A percentile compares a stretch with the other conserved stretches of the same genome.
These are phyloP conservation scores for Stictonetta naevosa DNA, from an alignment of 2,113 vertebrate genomes.

Conservation along the genomic window DNA sequence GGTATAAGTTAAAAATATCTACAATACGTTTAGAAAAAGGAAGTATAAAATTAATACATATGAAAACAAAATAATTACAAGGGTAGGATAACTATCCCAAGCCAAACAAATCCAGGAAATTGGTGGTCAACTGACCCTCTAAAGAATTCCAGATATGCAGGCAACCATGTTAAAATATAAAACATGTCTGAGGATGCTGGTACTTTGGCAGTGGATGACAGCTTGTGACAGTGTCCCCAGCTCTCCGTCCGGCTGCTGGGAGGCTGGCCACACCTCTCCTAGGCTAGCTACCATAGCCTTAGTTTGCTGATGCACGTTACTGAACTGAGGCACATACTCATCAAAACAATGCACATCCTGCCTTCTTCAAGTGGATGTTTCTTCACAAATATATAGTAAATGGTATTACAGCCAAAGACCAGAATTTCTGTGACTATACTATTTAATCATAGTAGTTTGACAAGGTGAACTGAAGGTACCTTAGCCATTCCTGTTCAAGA, in stretches of 20 bases:
- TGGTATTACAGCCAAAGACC: background rate
- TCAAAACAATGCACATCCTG: background rate
- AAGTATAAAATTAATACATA: background rate
- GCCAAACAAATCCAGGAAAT: conserved; percentile 19
- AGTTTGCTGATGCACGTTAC: accelerated
- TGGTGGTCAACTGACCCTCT: background rate
- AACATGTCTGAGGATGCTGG: background rate
- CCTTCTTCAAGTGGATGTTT: background rate
- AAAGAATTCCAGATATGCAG: conserved; percentile 41
- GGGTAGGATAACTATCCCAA: background rate
- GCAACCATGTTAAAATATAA: background rate
- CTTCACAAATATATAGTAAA: background rate
- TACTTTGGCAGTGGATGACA: background rate
- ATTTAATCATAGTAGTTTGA: background rate
- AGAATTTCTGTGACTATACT: background rate
- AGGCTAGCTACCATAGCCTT: accelerated
- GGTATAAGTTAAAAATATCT: background rate
- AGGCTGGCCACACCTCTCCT: accelerated
- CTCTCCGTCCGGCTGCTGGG: background rate
- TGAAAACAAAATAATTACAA: conserved; percentile 37
- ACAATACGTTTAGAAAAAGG: background rate
- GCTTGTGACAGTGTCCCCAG: background rate
- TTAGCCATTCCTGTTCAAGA: background rate
- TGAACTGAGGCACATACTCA: background rate
- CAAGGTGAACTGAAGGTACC: background rate